Evolutionary conservation across 2,888 invertebrate genomes (phyloP), one percentile per base, ranked within the genome.

Genomic region (Mimumesa dahlbomi): DNA sequence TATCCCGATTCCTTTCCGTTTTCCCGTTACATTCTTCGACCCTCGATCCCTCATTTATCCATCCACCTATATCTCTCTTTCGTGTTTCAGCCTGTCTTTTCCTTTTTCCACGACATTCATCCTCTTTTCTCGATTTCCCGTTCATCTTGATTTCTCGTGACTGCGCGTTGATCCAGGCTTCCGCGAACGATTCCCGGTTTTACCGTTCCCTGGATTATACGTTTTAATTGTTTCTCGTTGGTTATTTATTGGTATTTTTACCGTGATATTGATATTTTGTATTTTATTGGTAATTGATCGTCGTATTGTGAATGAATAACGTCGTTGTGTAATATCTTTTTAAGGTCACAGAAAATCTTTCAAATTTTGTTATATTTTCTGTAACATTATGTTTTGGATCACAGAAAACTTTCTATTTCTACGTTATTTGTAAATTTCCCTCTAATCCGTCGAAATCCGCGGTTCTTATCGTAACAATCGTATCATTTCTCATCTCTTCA

Each of bases 41-140:
- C 16, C n/a, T 16, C 25, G 16, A 19, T 13, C 52, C 22, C 18
- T 14, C 54, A 40, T 48, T 68, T 29, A 29, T 53, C 57, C 52
- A 13, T n/a, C 34, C 43, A 52, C 53, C 59, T 48, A 19, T 42
- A 70, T 62, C 52, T 61, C 54, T 70, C 61, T 62, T 22, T 25
- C 50, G 61, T 61, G 54, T 61, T 54, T 54, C 46, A 45, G 34
- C 9, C 25, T 46, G 50, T 38, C 46, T 40, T 22, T 43, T 42
- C 49, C 54, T 13, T 19, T 57, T 42, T 52, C 31, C 16, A 22
- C 21, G 45, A 68, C 57, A 52, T 59, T 61, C 43, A 38, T 49
- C 34, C 42, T 21, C 38, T 38, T 53, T 22, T 25, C 21, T 21
- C n/a, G 42, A 18, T 18, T 2, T 16, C 16, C 16, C 16, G 48